Percentiles rank a stretch among this genome's conserved stretches.
These are phyloP conservation scores for Cyrtorhinus lividipennis DNA, from an alignment of 1,140 invertebrate species.

Conservation along the genomic window DNA sequence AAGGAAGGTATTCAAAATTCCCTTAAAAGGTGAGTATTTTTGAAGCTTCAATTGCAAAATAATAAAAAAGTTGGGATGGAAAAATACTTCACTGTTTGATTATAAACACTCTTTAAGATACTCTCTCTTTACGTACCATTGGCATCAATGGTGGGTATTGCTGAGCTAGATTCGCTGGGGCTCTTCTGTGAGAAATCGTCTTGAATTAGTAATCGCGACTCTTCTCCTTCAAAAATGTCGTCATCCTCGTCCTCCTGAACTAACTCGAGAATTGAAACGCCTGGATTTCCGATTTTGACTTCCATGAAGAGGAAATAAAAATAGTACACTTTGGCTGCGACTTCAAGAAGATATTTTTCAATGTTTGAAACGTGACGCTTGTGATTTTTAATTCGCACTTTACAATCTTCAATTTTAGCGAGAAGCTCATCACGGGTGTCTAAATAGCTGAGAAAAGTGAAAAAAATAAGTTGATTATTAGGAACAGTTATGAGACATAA, in stretches of 20 bases:
- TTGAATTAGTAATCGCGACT: not conserved
- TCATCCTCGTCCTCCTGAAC: conserved; percentile 11
- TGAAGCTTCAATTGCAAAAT: no score
- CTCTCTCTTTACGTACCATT: not conserved
- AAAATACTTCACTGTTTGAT: no score
- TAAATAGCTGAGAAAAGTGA: not conserved
- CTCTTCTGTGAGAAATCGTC: not conserved
- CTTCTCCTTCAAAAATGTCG: conserved; percentile 12
- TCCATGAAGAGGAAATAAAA: conserved; percentile 9
- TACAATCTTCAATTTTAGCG: not conserved
- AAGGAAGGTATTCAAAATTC: no score
- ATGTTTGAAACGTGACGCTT: not conserved
- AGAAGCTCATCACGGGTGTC: not conserved
- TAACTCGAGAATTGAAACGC: not conserved
- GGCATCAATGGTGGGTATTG: not conserved
- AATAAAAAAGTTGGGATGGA: no score
- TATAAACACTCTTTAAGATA: no score
- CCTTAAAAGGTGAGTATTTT: no score
- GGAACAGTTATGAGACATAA: no score
- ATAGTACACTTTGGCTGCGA: not conserved
- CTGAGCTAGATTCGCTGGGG: not conserved
- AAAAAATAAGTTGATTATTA: no score
- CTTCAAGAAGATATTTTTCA: not conserved
- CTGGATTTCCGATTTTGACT: conserved; percentile 12
- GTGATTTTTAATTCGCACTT: not conserved